Conservation (phyloP, 2,113 vertebrate genomes). For the Thunnus maccoyii region DNA sequence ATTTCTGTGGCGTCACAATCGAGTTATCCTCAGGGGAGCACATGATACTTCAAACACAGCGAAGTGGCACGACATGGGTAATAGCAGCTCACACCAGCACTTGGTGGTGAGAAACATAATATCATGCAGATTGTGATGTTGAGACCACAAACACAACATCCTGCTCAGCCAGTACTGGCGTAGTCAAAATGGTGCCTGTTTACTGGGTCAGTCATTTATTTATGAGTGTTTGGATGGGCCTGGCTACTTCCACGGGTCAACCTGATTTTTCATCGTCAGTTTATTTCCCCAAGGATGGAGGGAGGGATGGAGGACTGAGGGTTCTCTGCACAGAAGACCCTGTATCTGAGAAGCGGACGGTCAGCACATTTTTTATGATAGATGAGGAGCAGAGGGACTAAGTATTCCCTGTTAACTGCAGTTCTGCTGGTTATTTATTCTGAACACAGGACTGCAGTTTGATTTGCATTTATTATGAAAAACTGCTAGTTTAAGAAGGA, state of each 20-base stretch:
- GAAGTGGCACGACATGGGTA: neutral
- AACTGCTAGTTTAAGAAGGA: conserved; percentile 5
- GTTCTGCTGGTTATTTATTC: conserved; percentile 21
- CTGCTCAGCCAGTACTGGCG: neutral
- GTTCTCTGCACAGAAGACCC: conserved; percentile 23
- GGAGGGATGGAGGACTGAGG: neutral
- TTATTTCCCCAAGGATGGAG: conserved; percentile 43
- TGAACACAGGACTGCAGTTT: neutral
- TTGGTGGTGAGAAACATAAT: neutral
- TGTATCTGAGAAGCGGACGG: conserved; percentile 5
- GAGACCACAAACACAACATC: neutral
- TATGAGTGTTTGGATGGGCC: conserved; percentile 23
- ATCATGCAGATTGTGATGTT: neutral
- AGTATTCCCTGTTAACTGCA: conserved; percentile 17
- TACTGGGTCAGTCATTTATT: conserved; percentile 27
- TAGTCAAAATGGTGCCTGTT: conserved; percentile 2
- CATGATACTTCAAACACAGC: conserved; percentile 11
- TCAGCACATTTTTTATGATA: conserved; percentile 58
- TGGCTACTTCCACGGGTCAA: conserved; percentile 20
- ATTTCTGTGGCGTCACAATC: conserved; percentile 38
- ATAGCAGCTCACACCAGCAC: neutral
- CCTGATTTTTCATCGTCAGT: conserved; percentile 21
- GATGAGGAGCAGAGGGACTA: conserved; percentile 39
- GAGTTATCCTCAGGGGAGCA: conserved; percentile 24
- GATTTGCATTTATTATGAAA: conserved; percentile 16